A percentile compares a stretch with the other conserved stretches of the same genome.
These are phyloP conservation scores for Eupithecia tripunctaria DNA, from an alignment of 2,888 invertebrate species.

Conservation along the genomic window DNA sequence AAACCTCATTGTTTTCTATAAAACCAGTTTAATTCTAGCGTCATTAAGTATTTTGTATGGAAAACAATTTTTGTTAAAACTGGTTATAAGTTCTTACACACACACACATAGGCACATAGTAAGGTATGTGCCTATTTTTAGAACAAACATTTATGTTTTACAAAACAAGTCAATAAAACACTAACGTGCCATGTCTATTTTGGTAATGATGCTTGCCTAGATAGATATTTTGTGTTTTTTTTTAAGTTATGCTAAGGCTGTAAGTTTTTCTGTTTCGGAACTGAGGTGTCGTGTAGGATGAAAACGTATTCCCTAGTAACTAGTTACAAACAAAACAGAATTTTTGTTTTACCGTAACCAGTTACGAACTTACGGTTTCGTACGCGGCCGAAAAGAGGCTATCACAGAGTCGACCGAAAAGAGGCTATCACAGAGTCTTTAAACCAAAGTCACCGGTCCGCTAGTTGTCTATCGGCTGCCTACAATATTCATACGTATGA, in stretches of 20 bases:
- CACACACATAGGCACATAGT: too few relatives aligned
- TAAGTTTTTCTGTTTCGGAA: too few relatives aligned
- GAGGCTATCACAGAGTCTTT: background rate
- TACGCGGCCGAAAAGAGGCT: too few relatives aligned
- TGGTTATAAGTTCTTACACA: background rate
- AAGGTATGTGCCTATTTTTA: background rate
- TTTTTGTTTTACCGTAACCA: too few relatives aligned
- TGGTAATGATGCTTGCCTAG: background rate
- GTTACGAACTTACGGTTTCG: too few relatives aligned
- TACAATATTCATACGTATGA: background rate
- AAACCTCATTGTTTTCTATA: background rate
- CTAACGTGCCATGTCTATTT: background rate
- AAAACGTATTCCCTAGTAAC: too few relatives aligned
- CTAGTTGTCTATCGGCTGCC: background rate
- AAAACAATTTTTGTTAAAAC: background rate
- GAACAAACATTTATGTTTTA: background rate
- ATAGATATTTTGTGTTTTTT: too few relatives aligned
- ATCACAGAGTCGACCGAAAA: too few relatives aligned
- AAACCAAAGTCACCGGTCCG: background rate
- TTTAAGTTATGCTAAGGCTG: too few relatives aligned
- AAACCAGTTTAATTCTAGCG: background rate
- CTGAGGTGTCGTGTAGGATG: too few relatives aligned
- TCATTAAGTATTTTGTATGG: background rate
- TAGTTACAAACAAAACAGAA: too few relatives aligned
- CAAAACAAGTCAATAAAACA: background rate